Base-by-base conservation (phyloP, 2,888 invertebrate species). In the Clitarchus hookeri region DNA sequence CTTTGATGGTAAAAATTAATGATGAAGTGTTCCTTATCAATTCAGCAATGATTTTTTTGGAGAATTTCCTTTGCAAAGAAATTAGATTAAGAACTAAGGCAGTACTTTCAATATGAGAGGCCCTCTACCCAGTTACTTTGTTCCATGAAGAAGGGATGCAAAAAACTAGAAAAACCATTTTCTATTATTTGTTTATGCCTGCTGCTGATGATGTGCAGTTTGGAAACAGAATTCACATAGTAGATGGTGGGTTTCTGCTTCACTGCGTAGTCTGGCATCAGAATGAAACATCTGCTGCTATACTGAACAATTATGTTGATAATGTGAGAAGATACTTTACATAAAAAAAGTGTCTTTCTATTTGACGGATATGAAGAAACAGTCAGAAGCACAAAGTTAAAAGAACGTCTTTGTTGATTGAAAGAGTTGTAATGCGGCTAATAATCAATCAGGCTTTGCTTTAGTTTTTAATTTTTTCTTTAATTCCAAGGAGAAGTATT, bases 201-300 rank as follows among this genome's bases (percentile, higher is more conserved):
- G 79, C 23, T 26, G 3, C 25, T 2, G n/a, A 79, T n/a, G 13
- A 79, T 26, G 79, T n/a, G 27, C 12, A 79, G 12, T 79, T 26
- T n/a, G 79, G 27, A n/a, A n/a, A 77, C 25, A 25, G 77, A 77
- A 6, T 79, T 79, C 79, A 79, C 23, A 8, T n/a, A 26, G 79
- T 79, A n/a, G 13, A 79, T 79, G 79, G 79, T 27, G 25, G 79
- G 13, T n/a, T 79, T 79, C 25, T 79, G 9, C 0, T 79, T 79
- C 79, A 79, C 79, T 26, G 79, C 23, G 79, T 79, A 79, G 79
- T 79, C 27, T n/a, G 79, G n/a, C 79, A 79, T 79, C 25, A n/a
- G 27, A 79, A 79, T 26, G 23, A 26, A 27, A 79, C 3, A 27
- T 79, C 23, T 27, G 3, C 79, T 79, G 13, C n/a, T 12, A 79